Percentiles rank a stretch among this genome's conserved stretches.
phyloP scores from a whole-genome alignment of 2,888 invertebrate genomes.

The Lepidochitona cinerea region DNA sequence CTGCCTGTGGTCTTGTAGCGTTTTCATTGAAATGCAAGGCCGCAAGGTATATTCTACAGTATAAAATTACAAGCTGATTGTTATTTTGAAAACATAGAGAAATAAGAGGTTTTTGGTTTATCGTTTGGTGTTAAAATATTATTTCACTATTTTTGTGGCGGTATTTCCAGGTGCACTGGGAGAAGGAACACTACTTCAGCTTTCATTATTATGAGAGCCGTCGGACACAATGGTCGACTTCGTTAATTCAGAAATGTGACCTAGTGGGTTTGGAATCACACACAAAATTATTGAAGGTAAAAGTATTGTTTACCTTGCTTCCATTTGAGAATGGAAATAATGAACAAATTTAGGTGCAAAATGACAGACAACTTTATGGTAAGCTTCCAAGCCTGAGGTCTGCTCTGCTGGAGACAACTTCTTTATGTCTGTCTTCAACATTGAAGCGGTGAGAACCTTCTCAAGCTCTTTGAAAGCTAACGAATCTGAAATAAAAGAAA shows the following conservation, averaged over 20 bases:
- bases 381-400: conserved; percentile 21
- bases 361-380: conserved; percentile 21
- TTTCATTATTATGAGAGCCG: too few species aligned
- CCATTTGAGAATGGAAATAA: conserved; percentile 15
- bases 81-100: background rate
- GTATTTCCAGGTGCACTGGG: too few species aligned
- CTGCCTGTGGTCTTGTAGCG: conserved; percentile 1
- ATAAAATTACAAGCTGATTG: background rate
- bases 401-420: conserved; percentile 21
- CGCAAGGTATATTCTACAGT: conserved; percentile 16
- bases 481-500: conserved; percentile 11
- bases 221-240: too few species aligned
- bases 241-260: too few species aligned
- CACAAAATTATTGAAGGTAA: too few species aligned
- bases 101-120: too few species aligned
- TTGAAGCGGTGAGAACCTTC: conserved; percentile 4
- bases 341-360: conserved; percentile 25
- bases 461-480: conserved; percentile 6
- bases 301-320: conserved; percentile 19
- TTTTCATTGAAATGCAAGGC: conserved; percentile 25
- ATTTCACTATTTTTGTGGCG: too few species aligned
- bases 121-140: too few species aligned
- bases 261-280: too few species aligned
- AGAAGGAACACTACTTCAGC: too few species aligned
- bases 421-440: conserved; percentile 8